Conservation (phyloP, 2,113 vertebrate genomes). For the Drymodes brunneopygia region DNA sequence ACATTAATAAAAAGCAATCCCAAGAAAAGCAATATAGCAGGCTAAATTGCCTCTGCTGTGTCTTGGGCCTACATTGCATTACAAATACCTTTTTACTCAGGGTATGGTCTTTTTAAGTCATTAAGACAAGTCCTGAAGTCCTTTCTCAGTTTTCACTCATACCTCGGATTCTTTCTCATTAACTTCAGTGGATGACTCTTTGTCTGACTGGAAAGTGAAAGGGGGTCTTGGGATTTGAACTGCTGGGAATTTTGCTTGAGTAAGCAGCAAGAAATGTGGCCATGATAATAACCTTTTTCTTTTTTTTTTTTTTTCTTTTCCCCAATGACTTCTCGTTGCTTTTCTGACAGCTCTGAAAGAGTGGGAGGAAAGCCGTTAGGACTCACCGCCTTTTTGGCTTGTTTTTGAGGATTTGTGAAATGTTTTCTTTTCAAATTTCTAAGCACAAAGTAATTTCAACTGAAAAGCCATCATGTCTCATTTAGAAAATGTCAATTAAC, state of each 20-base stretch:
- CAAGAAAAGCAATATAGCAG: slow-evolving; percentile 39
- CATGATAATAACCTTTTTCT: slow-evolving; percentile 1
- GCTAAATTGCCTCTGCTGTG: slow-evolving; percentile 15
- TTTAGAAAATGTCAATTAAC: slow-evolving; percentile 28
- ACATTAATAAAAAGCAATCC: background rate
- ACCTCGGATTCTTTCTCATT: background rate
- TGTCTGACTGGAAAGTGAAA: slow-evolving; percentile 24
- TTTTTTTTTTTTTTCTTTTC: background rate
- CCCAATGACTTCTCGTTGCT: background rate
- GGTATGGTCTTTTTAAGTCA: background rate
- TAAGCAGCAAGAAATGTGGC: slow-evolving; percentile 6
- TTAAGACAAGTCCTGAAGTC: slow-evolving; percentile 23
- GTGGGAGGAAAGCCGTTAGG: slow-evolving; percentile 6
- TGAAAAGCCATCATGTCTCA: background rate
- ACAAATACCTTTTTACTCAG: background rate
- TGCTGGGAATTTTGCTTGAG: slow-evolving; percentile 28
- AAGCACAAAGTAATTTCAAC: background rate
- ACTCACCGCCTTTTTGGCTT: background rate
- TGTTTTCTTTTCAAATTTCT: background rate
- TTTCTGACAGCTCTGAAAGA: slow-evolving; percentile 42
- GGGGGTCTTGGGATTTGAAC: slow-evolving; percentile 9
- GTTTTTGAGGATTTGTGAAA: slow-evolving; percentile 13
- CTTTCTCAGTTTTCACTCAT: slow-evolving; percentile 26
- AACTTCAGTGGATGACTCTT: slow-evolving; percentile 6
- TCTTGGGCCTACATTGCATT: slow-evolving; percentile 16